Conservation (phyloP, 2,888 invertebrate genomes). For the Metalampra italica region DNA sequence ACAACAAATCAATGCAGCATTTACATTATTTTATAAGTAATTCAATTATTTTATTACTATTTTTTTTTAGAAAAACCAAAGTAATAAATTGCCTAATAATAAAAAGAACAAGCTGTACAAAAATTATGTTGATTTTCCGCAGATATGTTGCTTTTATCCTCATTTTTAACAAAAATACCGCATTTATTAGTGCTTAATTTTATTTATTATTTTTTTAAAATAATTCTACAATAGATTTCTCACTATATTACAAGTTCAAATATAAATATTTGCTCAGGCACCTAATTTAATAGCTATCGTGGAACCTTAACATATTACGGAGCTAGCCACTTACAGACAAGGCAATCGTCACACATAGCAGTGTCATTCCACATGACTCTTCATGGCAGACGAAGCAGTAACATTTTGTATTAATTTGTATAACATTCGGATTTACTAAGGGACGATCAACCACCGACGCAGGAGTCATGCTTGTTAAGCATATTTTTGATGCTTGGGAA, state of each 20-base stretch:
- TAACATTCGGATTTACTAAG: too few relatives aligned
- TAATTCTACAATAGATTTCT: slow-evolving; percentile 39
- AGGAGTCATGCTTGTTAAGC: too few relatives aligned
- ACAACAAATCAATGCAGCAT: slow-evolving; percentile 24
- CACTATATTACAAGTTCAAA: slow-evolving; percentile 44
- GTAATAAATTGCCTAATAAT: background rate
- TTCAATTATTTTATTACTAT: background rate
- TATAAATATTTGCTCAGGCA: slow-evolving; percentile 41
- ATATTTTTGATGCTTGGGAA: too few relatives aligned
- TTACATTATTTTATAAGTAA: too few relatives aligned
- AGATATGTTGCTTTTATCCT: slow-evolving; percentile 43
- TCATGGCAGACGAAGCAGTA: too few relatives aligned
- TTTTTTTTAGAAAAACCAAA: background rate
- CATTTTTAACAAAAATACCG: slow-evolving; percentile 45
- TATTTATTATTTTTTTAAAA: slow-evolving; percentile 21
- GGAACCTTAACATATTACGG: slow-evolving; percentile 27
- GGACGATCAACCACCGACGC: too few relatives aligned
- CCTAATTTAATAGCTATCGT: slow-evolving; percentile 33
- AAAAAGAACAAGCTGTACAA: slow-evolving; percentile 14
- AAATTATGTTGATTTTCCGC: slow-evolving; percentile 18
- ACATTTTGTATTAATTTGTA: too few relatives aligned
- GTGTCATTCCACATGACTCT: too few relatives aligned
- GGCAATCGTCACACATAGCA: background rate
- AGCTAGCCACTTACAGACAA: slow-evolving; percentile 2
- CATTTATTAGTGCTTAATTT: slow-evolving; percentile 17